Conservation (phyloP, 2,797 vertebrate species). For the Phrynocephalus forsythii region DNA sequence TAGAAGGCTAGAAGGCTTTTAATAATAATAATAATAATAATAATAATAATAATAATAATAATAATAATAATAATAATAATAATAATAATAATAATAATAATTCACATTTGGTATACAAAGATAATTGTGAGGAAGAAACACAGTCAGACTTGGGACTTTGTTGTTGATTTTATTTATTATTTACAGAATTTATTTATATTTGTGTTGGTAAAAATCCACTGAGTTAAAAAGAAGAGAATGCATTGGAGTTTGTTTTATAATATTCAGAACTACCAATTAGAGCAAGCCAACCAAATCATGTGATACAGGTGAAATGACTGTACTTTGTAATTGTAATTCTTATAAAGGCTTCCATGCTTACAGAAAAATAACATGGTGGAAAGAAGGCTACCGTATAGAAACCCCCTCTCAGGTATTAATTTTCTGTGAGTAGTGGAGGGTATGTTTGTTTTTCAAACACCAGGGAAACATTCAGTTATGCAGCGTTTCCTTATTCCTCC, state of each 20-base stretch:
- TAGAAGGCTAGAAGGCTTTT: no score
- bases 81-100: no score
- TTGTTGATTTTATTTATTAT: slow-evolving; percentile 54
- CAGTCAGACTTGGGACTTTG: slow-evolving; percentile 31
- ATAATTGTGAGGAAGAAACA: slow-evolving; percentile 42
- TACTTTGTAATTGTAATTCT: neutral
- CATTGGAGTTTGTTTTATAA: neutral
- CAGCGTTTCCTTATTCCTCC: no score
- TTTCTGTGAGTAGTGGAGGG: neutral
- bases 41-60: no score
- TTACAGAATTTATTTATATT: neutral
- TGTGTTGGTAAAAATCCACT: slow-evolving; percentile 24
- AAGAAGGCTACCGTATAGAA: neutral
- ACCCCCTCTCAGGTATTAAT: no score
- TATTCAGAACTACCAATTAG: neutral
- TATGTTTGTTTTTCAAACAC: neutral
- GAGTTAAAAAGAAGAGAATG: slow-evolving; percentile 24
- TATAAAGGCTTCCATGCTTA: neutral
- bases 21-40: no score
- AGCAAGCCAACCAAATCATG: neutral
- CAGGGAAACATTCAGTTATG: neutral
- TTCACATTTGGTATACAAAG: slow-evolving; percentile 42
- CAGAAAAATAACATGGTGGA: neutral
- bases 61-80: no score
- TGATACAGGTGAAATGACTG: neutral